Conservation (phyloP, 2,113 vertebrate species). For the Cepphus grylle region DNA sequence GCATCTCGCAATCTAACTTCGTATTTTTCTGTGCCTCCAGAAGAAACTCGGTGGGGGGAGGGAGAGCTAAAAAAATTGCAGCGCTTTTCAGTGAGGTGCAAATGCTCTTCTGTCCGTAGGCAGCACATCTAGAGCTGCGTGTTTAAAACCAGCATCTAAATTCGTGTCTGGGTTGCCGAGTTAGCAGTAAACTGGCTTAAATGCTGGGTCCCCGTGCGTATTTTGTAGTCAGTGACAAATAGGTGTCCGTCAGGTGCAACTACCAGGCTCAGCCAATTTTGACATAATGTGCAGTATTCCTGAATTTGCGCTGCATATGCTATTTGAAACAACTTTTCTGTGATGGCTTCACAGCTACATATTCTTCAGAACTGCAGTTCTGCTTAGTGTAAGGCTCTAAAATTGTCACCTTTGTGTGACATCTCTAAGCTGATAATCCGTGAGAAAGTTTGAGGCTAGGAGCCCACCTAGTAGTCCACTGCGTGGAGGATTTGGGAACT, state of each 20-base stretch:
- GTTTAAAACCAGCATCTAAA: too few species aligned
- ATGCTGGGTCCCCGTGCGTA: fast-evolving
- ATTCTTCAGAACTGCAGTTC: neutral
- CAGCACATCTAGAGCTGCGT: fast-evolving
- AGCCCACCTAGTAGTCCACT: neutral
- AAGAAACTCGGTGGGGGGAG: neutral
- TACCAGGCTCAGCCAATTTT: too few species aligned
- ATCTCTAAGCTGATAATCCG: neutral
- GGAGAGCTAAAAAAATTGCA: neutral
- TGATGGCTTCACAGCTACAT: neutral
- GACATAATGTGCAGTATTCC: too few species aligned
- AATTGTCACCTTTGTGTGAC: neutral
- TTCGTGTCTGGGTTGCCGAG: neutral
- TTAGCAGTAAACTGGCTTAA: neutral
- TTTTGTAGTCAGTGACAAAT: neutral
- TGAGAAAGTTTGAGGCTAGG: neutral
- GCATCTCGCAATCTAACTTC: fast-evolving
- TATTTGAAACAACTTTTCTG: neutral
- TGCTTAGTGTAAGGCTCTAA: neutral
- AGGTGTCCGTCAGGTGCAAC: neutral
- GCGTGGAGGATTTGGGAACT: neutral
- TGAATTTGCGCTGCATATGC: fast-evolving
- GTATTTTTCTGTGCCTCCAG: neutral
- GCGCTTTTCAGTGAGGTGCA: fast-evolving
- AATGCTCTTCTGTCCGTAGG: neutral